phyloP scores from a whole-genome alignment of 2,888 invertebrate species.

The Drepana falcataria region DNA sequence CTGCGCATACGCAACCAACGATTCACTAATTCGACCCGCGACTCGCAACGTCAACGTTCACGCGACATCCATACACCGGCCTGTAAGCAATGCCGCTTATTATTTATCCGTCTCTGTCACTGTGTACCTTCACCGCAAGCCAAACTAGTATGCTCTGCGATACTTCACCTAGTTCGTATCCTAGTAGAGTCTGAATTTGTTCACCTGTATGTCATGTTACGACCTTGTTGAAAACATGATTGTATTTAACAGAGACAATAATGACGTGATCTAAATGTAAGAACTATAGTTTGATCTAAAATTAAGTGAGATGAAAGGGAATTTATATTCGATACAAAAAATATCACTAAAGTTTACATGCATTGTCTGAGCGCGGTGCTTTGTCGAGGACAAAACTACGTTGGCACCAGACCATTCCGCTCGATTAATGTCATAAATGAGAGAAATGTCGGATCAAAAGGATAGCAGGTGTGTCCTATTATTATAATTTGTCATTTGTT shows the following conservation, averaged over 20 bases:
- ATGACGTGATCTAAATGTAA: conserved; percentile 73
- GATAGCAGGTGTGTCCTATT: conserved; percentile 76
- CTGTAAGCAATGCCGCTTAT: conserved; percentile 69
- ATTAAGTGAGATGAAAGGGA: conserved; percentile 76
- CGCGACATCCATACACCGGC: conserved; percentile 59
- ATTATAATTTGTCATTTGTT: conserved; percentile 74
- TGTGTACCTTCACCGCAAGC: conserved; percentile 40
- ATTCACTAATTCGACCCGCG: conserved; percentile 60
- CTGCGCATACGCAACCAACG: conserved; percentile 57
- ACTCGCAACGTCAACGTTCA: conserved; percentile 52
- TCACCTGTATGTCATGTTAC: conserved; percentile 16
- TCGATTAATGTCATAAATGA: conserved; percentile 77
- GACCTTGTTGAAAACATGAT: conserved; percentile 30
- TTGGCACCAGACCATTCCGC: conserved; percentile 69
- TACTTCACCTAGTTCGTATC: conserved; percentile 21
- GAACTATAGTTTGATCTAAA: conserved; percentile 76
- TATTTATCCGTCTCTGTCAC: conserved; percentile 66
- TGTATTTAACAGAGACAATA: conserved; percentile 63
- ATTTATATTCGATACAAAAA: conserved; percentile 72
- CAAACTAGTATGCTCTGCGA: conserved; percentile 14
- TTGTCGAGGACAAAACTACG: conserved; percentile 67
- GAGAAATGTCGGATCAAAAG: conserved; percentile 77
- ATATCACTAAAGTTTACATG: conserved; percentile 61
- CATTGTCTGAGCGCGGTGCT: conserved; percentile 67
- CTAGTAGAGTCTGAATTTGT: conserved; percentile 33